Conservation (phyloP, 2,797 vertebrate genomes). For the Ceryle rudis region DNA sequence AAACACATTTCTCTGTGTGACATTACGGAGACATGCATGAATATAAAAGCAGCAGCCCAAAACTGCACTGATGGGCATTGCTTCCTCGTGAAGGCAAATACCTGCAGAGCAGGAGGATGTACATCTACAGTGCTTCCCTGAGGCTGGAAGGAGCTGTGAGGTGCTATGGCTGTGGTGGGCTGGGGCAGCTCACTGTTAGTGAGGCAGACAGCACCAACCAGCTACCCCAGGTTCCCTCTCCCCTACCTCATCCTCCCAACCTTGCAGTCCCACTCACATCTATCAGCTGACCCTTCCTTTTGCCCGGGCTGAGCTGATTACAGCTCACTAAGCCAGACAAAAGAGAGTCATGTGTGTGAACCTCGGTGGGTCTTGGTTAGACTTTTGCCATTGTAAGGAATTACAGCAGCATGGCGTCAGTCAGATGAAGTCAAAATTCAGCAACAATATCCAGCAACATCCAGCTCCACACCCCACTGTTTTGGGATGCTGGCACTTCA, state of each 20-base stretch:
- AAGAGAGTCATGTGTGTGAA: neutral
- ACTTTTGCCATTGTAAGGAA: neutral
- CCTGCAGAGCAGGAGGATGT: neutral
- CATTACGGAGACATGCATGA: neutral
- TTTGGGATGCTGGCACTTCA: neutral
- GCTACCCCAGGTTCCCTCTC: neutral
- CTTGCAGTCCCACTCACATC: neutral
- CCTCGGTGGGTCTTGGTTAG: neutral
- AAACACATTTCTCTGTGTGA: neutral
- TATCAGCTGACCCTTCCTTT: neutral
- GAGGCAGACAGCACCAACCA: neutral
- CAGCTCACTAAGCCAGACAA: neutral
- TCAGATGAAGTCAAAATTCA: neutral
- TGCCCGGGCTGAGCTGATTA: neutral
- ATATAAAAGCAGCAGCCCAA: neutral
- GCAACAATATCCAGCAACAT: neutral
- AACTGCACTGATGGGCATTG: neutral
- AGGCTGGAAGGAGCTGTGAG: neutral
- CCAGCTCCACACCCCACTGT: rapidly evolving
- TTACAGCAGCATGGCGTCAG: neutral
- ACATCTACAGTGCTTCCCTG: neutral
- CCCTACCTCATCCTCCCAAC: neutral
- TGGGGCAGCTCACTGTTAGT: neutral
- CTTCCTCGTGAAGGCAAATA: neutral
- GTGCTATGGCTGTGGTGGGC: rapidly evolving